These are phyloP conservation scores for Tenrec ecaudatus DNA, from an alignment of 2,113 vertebrate species.

Conservation along the genomic window DNA sequence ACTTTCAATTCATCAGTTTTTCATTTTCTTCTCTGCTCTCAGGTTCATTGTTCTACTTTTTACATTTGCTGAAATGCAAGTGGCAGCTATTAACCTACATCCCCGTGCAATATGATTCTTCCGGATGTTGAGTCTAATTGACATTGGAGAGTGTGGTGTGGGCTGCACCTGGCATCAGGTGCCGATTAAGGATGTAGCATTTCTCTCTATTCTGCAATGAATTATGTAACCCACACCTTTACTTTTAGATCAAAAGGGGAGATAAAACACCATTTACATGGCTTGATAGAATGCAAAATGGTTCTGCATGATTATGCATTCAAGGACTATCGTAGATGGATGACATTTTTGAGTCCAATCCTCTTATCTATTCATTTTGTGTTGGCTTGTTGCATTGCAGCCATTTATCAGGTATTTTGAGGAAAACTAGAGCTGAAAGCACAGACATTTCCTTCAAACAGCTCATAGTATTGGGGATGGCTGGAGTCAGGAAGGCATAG, in stretches of 20 bases:
- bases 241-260: background rate
- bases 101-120: background rate
- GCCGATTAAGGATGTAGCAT: background rate
- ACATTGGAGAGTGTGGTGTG: background rate
- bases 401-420: background rate
- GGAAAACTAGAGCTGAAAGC: conserved; percentile 19
- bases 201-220: conserved; percentile 37
- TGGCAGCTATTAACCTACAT: conserved; percentile 39
- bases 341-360: background rate
- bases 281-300: conserved; percentile 45
- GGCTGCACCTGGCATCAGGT: background rate
- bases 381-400: background rate
- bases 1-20: conserved; percentile 69
- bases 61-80: conserved; percentile 58
- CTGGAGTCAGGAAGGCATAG: background rate
- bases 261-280: background rate
- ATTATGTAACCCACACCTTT: background rate
- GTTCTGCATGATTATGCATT: conserved; percentile 37
- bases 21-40: conserved; percentile 68
- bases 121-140: background rate
- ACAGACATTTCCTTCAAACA: background rate
- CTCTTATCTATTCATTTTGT: conserved; percentile 38
- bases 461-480: background rate
- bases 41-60: conserved; percentile 66
- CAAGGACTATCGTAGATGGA: background rate